Percentiles rank a stretch among this genome's conserved stretches.
Evolutionary conservation across 2,888 invertebrate genomes (phyloP).

Genomic region (Trichogramma dendrolimi): DNA sequence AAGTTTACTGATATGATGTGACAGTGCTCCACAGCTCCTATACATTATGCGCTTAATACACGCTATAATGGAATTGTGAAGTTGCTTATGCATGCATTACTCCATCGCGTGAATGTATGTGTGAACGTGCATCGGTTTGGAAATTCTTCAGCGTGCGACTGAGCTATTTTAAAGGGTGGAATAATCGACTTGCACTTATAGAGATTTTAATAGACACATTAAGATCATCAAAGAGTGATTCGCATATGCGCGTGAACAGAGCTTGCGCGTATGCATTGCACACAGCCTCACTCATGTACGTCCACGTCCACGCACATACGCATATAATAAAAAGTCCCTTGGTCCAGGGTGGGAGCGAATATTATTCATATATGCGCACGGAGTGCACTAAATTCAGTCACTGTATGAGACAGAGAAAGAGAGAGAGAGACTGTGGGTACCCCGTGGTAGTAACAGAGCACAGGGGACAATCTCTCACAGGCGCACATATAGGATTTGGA

Average conservation of each 20-base stretch:
- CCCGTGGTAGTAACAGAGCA: not conserved
- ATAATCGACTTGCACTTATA: too few species aligned
- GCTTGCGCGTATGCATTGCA: constrained; percentile 6
- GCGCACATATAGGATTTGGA: constrained; percentile 20
- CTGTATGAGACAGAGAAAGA: constrained; percentile 34
- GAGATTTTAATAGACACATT: constrained; percentile 23
- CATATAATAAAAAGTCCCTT: not conserved
- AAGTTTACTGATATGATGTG: constrained; percentile 24
- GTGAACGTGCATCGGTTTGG: too few species aligned
- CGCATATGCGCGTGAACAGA: constrained; percentile 3
- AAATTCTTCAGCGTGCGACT: too few species aligned
- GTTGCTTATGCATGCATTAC: too few species aligned
- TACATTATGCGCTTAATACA: too few species aligned
- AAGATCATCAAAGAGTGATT: not conserved
- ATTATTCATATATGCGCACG: constrained; percentile 45
- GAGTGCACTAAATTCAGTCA: constrained; percentile 47
- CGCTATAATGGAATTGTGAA: too few species aligned
- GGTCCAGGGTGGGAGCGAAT: constrained; percentile 21
- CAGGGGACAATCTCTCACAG: not conserved
- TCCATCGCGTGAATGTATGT: too few species aligned
- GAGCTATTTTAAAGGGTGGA: too few species aligned
- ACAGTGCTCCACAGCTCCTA: not conserved
- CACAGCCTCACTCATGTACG: not conserved
- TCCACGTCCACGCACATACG: not conserved
- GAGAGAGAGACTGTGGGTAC: constrained; percentile 34